A percentile compares a stretch with the other conserved stretches of the same genome.
Conservation (phyloP, 1,140 invertebrate genomes). For the Orius insidiosus region DNA sequence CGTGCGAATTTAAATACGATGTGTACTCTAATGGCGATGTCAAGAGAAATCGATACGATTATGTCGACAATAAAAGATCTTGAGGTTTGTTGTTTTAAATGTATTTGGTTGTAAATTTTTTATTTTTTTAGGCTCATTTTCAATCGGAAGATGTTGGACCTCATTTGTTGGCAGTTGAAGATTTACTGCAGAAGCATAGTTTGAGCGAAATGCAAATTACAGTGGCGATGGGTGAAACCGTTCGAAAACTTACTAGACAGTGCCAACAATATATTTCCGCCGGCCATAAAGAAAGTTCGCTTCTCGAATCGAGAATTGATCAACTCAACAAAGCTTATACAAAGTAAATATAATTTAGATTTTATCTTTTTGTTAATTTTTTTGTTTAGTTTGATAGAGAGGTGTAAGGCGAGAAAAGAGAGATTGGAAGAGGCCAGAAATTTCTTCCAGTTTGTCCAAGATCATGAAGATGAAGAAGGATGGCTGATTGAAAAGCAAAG, state of each 20-base stretch:
- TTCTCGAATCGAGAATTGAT: slow-evolving; percentile 49
- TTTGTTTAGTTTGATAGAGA: slow-evolving; percentile 38
- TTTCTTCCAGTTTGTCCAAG: slow-evolving; percentile 89
- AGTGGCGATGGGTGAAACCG: slow-evolving; percentile 58
- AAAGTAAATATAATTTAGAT: slow-evolving; percentile 27
- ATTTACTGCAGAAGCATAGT: slow-evolving; percentile 81
- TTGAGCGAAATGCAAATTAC: slow-evolving; percentile 80
- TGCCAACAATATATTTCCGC: slow-evolving; percentile 28
- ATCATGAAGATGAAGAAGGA: slow-evolving; percentile 83
- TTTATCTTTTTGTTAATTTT: slow-evolving; percentile 3
- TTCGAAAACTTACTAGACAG: slow-evolving; percentile 56
- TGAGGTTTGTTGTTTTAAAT: slow-evolving; percentile 36
- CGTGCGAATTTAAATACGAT: slow-evolving; percentile 58
- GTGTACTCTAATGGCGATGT: slow-evolving; percentile 62
- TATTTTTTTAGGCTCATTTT: slow-evolving; percentile 44
- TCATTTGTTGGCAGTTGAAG: slow-evolving; percentile 84
- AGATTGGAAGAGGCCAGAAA: slow-evolving; percentile 79
- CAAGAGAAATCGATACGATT: slow-evolving; percentile 85
- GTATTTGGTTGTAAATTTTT: neutral
- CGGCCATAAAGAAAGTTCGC: slow-evolving; percentile 41
- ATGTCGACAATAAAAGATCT: slow-evolving; percentile 64
- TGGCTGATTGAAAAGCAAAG: slow-evolving; percentile 86
- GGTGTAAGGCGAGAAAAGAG: slow-evolving; percentile 58
- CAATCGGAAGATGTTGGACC: slow-evolving; percentile 76
- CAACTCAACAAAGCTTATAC: slow-evolving; percentile 53